These are phyloP conservation scores for Pavo muticus DNA, from an alignment of 2,113 vertebrate genomes.

Conservation along the genomic window DNA sequence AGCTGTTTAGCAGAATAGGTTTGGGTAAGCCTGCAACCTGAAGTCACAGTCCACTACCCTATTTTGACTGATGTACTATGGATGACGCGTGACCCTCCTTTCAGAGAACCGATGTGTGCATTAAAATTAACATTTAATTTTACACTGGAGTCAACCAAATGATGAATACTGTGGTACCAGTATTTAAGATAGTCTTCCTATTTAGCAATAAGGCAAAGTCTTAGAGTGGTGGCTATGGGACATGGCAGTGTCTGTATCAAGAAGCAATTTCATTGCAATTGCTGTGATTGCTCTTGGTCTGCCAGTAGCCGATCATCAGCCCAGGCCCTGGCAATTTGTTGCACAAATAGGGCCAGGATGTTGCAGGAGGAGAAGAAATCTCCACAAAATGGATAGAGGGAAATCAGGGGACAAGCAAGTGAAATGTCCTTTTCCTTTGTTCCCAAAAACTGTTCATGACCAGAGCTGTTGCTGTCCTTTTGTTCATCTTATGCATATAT, in stretches of 20 bases:
- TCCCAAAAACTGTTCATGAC: accelerated
- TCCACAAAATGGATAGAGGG: background rate
- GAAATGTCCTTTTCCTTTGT: background rate
- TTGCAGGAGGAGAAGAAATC: background rate
- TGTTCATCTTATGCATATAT: background rate
- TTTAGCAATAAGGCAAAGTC: background rate
- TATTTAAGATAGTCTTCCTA: background rate
- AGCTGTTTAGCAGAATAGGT: background rate
- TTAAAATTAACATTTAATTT: constrained; percentile 19
- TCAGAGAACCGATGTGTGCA: background rate
- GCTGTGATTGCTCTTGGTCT: background rate
- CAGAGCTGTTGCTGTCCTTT: background rate
- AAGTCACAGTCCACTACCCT: background rate
- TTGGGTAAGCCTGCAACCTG: background rate
- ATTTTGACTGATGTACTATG: background rate
- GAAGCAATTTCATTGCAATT: background rate
- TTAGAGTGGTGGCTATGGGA: background rate
- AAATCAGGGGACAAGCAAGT: background rate
- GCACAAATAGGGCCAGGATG: background rate
- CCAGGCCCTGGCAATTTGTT: background rate
- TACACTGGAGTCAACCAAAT: background rate
- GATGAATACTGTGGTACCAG: background rate
- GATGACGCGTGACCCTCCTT: background rate
- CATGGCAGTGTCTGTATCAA: background rate
- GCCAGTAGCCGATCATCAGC: background rate